Conservation (phyloP, 2,888 invertebrate genomes). For the Cosmia pyralina region DNA sequence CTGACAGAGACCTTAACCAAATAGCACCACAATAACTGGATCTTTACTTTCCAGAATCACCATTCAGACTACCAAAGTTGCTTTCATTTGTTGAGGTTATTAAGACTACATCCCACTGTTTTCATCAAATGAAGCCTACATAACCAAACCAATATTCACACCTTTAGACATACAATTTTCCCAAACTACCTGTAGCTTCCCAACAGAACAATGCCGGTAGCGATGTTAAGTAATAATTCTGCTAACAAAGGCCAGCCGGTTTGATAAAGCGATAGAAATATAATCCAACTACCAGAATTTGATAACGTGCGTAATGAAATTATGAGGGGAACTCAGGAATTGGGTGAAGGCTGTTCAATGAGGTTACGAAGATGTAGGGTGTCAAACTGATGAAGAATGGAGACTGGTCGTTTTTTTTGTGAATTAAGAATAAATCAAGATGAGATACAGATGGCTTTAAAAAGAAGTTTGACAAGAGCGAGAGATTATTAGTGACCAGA, state of each 20-base stretch:
- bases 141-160: slow-evolving; percentile 13
- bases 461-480: background rate
- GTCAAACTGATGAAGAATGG: slow-evolving; percentile 20
- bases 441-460: background rate
- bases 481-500: background rate
- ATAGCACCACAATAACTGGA: background rate
- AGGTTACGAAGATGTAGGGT: slow-evolving; percentile 43
- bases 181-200: slow-evolving; percentile 44
- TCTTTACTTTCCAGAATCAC: background rate
- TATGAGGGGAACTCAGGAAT: slow-evolving; percentile 45
- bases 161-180: slow-evolving; percentile 9
- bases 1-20: background rate
- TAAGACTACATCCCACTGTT: background rate
- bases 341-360: slow-evolving; percentile 54
- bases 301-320: slow-evolving; percentile 55
- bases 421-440: background rate
- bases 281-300: slow-evolving; percentile 59
- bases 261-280: slow-evolving; percentile 60
- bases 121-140: slow-evolving; percentile 11
- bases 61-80: background rate
- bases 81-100: background rate
- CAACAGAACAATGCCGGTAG: slow-evolving; percentile 18
- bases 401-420: background rate
- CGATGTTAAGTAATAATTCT: slow-evolving; percentile 43
- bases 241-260: slow-evolving; percentile 43